phyloP scores from a whole-genome alignment of 2,797 vertebrate species.

The Aulostomus chinensis region DNA sequence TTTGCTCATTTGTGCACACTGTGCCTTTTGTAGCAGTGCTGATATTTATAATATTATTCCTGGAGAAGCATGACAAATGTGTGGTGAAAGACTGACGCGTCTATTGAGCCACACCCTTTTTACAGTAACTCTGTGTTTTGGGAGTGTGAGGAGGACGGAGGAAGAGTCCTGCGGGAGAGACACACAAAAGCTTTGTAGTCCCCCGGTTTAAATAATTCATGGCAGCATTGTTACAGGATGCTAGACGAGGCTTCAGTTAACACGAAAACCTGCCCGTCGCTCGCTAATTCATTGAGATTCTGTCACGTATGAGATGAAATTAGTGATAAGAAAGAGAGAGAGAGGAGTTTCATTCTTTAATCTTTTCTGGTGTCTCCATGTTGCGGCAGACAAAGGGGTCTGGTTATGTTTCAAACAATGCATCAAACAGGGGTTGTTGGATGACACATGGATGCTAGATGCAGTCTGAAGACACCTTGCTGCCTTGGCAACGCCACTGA shows the following conservation, averaged over 20 bases:
- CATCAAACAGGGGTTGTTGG: too few relatives aligned
- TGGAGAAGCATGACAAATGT: not conserved
- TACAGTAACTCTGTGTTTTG: slow-evolving; percentile 34
- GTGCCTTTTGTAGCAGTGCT: slow-evolving; percentile 22
- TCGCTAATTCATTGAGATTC: slow-evolving; percentile 43
- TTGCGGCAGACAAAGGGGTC: slow-evolving; percentile 17
- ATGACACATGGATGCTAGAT: too few relatives aligned
- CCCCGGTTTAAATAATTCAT: slow-evolving; percentile 66
- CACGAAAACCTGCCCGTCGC: slow-evolving; percentile 31
- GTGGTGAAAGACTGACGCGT: slow-evolving; percentile 1
- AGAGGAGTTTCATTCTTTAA: not conserved
- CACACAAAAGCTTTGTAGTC: slow-evolving; percentile 58
- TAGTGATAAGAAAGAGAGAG: slow-evolving; percentile 13
- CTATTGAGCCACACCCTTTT: slow-evolving; percentile 41
- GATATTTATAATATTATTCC: slow-evolving; percentile 4
- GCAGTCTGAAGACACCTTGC: too few relatives aligned
- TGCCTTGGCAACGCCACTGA: not conserved
- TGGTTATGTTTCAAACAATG: too few relatives aligned
- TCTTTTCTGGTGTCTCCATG: slow-evolving; percentile 19
- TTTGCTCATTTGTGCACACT: slow-evolving; percentile 12
- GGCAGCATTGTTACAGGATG: slow-evolving; percentile 33
- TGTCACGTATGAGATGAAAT: slow-evolving; percentile 55
- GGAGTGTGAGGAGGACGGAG: slow-evolving; percentile 44
- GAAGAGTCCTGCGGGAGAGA: slow-evolving; percentile 46
- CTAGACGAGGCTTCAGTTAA: slow-evolving; percentile 39